These are phyloP conservation scores for Prunella himalayana DNA, from an alignment of 2,113 vertebrate species.

Conservation along the genomic window DNA sequence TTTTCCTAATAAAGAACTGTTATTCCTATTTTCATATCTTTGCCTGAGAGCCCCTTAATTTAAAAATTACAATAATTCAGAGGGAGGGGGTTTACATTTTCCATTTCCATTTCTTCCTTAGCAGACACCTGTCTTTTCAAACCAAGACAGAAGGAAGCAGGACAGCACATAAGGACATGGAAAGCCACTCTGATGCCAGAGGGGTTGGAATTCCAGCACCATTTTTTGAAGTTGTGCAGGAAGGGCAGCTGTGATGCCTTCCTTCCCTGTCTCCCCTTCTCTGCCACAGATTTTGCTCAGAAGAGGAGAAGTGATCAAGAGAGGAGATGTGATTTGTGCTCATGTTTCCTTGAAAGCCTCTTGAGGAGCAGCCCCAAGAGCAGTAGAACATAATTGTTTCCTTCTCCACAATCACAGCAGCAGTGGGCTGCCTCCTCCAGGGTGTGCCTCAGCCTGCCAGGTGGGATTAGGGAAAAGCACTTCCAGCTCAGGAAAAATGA, in stretches of 20 bases:
- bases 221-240: background rate
- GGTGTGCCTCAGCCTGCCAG: background rate
- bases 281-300: background rate
- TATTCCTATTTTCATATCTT: background rate
- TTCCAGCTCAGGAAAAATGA: background rate
- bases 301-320: background rate
- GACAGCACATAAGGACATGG: rapidly evolving
- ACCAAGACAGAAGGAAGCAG: background rate
- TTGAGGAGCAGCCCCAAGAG: background rate
- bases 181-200: background rate
- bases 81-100: background rate
- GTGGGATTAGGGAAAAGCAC: background rate
- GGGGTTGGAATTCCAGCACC: background rate
- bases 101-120: background rate
- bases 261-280: background rate
- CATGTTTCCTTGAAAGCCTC: background rate
- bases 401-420: background rate
- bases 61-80: background rate
- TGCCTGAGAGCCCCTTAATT: background rate
- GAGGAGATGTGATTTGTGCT: background rate
- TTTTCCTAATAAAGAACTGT: background rate
- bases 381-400: background rate
- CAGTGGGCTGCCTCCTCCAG: background rate
- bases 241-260: background rate
- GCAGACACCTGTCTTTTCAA: background rate